Conservation (phyloP, 2,797 vertebrate species). For the Rhabdophis nuchalis region DNA sequence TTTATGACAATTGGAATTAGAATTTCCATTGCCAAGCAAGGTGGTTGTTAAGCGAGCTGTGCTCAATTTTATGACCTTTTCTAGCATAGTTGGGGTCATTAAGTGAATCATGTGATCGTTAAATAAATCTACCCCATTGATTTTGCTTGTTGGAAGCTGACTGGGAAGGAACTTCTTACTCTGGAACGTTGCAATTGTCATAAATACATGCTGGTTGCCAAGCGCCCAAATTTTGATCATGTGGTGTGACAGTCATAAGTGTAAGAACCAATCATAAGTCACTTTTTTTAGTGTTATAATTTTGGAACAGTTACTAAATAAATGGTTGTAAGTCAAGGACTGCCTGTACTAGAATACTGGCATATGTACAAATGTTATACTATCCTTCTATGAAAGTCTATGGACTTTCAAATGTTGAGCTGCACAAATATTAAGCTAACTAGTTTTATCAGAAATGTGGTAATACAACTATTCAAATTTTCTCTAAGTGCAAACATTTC, state of each 20-base stretch:
- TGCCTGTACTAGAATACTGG: background rate
- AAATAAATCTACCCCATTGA: background rate
- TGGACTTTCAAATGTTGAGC: background rate
- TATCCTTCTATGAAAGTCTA: slow-evolving; percentile 27
- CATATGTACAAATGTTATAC: background rate
- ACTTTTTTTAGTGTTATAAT: background rate
- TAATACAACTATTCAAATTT: background rate
- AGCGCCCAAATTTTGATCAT: background rate
- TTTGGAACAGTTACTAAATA: background rate
- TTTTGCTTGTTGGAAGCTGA: background rate
- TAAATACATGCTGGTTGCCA: background rate
- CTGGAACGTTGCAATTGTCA: background rate
- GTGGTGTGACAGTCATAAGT: background rate
- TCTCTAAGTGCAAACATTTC: background rate
- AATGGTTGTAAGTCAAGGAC: background rate
- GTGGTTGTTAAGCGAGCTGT: background rate
- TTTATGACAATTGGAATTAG: background rate
- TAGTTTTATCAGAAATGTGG: background rate
- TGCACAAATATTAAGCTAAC: background rate
- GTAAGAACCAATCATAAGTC: background rate
- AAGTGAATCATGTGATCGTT: background rate
- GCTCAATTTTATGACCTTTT: background rate
- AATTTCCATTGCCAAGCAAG: background rate
- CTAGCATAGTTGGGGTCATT: background rate
- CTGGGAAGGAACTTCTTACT: background rate